Evolutionary conservation across 2,797 vertebrate species (phyloP).

Genomic region (Helarctos malayanus): DNA sequence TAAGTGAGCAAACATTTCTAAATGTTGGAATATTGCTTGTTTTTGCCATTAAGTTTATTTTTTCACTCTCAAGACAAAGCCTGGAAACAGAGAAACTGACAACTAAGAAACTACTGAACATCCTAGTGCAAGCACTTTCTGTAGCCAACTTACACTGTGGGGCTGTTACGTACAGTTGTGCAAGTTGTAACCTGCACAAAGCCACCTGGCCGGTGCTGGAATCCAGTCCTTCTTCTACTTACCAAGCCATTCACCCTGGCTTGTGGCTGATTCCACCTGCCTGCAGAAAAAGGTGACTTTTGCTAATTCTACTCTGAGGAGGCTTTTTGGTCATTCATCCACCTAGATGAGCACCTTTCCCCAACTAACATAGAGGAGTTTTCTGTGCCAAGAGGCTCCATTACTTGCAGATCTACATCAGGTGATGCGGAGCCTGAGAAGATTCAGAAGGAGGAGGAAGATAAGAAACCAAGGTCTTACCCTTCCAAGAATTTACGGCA

Average conservation of each 20-base stretch:
- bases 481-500: background rate
- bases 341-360: background rate
- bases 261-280: background rate
- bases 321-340: background rate
- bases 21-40: background rate
- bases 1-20: background rate
- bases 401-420: background rate
- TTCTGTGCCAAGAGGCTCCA: too few species aligned
- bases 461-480: background rate
- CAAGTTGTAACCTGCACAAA: background rate
- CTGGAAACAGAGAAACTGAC: background rate
- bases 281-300: background rate
- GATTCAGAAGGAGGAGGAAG: background rate
- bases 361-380: background rate
- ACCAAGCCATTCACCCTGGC: background rate
- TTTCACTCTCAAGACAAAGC: background rate
- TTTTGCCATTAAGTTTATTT: background rate
- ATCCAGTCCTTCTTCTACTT: background rate
- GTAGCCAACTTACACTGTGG: background rate
- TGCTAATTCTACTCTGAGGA: background rate
- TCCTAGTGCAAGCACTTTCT: background rate
- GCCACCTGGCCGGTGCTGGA: background rate
- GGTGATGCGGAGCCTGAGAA: background rate
- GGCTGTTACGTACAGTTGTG: background rate
- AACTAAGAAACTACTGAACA: background rate